Conservation (phyloP, 2,113 vertebrate genomes). For the Arenaria interpres region DNA sequence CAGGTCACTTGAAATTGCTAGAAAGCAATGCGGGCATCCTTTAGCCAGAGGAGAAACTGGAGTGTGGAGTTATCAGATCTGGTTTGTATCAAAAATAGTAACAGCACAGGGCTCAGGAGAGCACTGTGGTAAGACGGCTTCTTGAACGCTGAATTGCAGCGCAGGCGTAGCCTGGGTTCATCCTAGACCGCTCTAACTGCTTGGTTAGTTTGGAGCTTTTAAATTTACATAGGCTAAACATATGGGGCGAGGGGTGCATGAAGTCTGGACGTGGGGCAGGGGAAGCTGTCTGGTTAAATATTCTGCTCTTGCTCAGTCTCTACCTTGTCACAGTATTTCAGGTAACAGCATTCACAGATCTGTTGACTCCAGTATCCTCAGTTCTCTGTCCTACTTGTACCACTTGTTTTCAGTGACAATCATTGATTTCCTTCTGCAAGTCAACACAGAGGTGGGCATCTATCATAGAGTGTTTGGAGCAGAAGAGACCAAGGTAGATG, state of each 20-base stretch:
- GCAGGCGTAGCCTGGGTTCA: accelerated
- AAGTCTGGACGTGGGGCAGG: accelerated
- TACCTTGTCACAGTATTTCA: not conserved
- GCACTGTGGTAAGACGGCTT: not conserved
- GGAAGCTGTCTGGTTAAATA: not conserved
- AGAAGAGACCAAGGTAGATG: not conserved
- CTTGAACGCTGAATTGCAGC: not conserved
- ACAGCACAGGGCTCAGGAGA: not conserved
- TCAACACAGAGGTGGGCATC: not conserved
- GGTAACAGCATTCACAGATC: not conserved
- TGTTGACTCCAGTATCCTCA: not conserved
- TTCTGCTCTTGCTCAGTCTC: not conserved
- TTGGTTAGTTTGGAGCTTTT: not conserved
- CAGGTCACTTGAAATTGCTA: not conserved
- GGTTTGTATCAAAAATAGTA: not conserved
- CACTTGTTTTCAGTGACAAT: not conserved
- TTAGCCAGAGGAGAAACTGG: not conserved
- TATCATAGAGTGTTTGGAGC: not conserved
- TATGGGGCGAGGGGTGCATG: accelerated
- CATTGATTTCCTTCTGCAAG: not conserved
- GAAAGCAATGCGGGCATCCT: not conserved
- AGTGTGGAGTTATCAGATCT: not conserved
- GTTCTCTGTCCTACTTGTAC: not conserved
- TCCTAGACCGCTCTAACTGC: not conserved
- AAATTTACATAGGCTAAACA: not conserved